Evolutionary conservation across 2,113 vertebrate species (phyloP), one percentile per base, ranked within the genome.

Genomic region (Crotalus tigris): DNA sequence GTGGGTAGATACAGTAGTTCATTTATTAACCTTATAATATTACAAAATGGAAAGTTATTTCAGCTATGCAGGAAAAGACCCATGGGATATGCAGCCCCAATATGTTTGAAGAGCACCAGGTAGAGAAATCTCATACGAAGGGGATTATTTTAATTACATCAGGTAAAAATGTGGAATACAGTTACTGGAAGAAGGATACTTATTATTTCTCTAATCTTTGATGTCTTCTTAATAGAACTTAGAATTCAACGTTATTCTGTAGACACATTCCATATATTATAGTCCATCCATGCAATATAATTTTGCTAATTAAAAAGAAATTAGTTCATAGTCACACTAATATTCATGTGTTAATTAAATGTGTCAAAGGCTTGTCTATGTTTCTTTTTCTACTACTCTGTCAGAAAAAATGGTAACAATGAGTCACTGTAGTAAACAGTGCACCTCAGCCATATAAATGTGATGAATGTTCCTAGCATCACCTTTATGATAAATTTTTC

Each of bases 371-470:
- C 33, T 55, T 92, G 39, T 92, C 92, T 57, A 39, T 90, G 49
- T 49, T 51, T 26, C 44, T 87, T 51, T 51, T 91, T 33, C 1
- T 26, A 59, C 87, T 2, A 59, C 44, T 69, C 51, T 93, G 64
- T 4, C 88, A 94, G 92, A 87, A 24, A 91, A 85, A 92, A 91
- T 3, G 85, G 88, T 90, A 93, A 90, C 88, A 86, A 90, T 90
- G 55, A 75, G 3, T 10, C 39, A 33, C 1, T 54, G 15, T n/a
- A 93, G 90, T 91, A 92, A 92, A 91, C 29, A 39, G 75, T 81
- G n/a, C n/a, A 81, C 6, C 7, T 44, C 33, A 81, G 33, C 33
- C 17, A 44, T 81, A 44, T 21, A 81, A 81, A 81, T 12, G 93
- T 57, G 26, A 57, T 58, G 53, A 57, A 85, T 92, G n/a, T 85